These are phyloP conservation scores for Folsomia manolachei DNA, from an alignment of 2,888 invertebrate species.

Conservation along the genomic window DNA sequence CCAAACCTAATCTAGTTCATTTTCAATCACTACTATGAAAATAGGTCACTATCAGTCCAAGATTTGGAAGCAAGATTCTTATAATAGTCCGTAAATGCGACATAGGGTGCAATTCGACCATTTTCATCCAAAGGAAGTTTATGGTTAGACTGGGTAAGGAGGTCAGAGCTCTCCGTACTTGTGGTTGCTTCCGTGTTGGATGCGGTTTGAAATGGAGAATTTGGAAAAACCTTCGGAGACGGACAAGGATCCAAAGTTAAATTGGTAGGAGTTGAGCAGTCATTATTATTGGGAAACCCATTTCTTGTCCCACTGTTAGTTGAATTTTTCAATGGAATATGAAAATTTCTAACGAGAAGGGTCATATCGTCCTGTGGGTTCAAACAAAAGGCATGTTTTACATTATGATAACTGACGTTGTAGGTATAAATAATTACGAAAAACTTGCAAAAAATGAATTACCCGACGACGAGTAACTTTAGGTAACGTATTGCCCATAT, in stretches of 20 bases:
- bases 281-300: conserved; percentile 26
- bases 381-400: no score
- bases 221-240: conserved; percentile 18
- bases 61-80: conserved; percentile 60
- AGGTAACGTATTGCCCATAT: conserved; percentile 52
- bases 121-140: conserved; percentile 62
- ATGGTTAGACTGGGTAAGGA: conserved; percentile 53
- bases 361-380: conserved; percentile 90
- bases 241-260: conserved; percentile 29
- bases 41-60: conserved; percentile 35
- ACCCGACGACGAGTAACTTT: conserved; percentile 62
- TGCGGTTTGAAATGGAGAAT: conserved; percentile 25
- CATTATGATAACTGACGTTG: no score
- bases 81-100: conserved; percentile 79
- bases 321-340: conserved; percentile 69
- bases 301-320: conserved; percentile 47
- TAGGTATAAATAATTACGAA: no score
- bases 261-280: conserved; percentile 40
- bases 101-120: conserved; percentile 73
- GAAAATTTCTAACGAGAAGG: conserved; percentile 79
- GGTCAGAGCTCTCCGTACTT: conserved; percentile 48
- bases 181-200: conserved; percentile 43
- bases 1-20: no score
- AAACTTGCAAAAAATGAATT: no score
- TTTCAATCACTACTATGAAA: no score